Percentiles rank a stretch among this genome's conserved stretches.
Evolutionary conservation across 2,113 vertebrate species (phyloP).

Genomic region (Chloropsis hardwickii): DNA sequence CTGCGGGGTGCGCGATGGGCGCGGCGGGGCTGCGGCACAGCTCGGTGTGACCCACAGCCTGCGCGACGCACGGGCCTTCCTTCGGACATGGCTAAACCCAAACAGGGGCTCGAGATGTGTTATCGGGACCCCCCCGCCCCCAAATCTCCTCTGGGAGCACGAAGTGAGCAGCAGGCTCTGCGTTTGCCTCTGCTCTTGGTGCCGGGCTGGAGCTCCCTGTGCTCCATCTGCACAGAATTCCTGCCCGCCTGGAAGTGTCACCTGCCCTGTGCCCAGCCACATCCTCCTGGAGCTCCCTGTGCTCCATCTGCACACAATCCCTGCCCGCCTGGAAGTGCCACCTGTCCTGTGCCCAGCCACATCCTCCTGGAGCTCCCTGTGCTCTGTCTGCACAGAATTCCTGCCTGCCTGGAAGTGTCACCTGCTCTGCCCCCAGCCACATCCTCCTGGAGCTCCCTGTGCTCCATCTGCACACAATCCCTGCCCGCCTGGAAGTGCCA

Average conservation of each 20-base stretch:
- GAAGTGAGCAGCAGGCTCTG: not conserved
- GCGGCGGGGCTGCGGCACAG: not conserved
- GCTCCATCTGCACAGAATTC: not conserved
- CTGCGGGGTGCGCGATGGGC: not conserved
- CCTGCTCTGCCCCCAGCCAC: too few relatives aligned
- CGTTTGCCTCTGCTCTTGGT: not conserved
- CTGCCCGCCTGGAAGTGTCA: not conserved
- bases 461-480: too few relatives aligned
- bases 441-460: too few relatives aligned
- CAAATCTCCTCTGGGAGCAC: fast-evolving
- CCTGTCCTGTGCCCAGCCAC: too few relatives aligned
- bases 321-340: too few relatives aligned
- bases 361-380: too few relatives aligned
- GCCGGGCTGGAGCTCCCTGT: not conserved
- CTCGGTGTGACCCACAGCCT: fast-evolving
- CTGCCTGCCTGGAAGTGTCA: too few relatives aligned
- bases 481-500: not conserved
- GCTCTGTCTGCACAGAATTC: too few relatives aligned
- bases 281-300: too few relatives aligned
- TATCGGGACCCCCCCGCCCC: fast-evolving
- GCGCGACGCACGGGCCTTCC: fast-evolving
- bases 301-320: too few relatives aligned
- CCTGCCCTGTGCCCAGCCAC: not conserved
- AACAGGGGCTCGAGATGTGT: fast-evolving
- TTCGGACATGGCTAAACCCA: not conserved